Percentiles rank a stretch among this genome's conserved stretches.
phyloP scores from a whole-genome alignment of 2,888 invertebrate genomes.

The Agrotis ipsilon region DNA sequence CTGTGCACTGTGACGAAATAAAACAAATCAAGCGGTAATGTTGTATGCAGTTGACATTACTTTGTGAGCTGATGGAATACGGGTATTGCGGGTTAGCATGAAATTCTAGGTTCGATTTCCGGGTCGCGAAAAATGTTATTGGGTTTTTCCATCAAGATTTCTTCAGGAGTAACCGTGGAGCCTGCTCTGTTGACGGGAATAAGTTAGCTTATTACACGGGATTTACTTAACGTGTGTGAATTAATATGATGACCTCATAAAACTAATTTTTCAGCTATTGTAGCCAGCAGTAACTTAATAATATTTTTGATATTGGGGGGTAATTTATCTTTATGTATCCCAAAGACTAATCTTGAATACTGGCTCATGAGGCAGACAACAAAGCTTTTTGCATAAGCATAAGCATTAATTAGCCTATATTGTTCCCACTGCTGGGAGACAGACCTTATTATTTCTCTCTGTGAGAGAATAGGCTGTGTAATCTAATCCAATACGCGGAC shows the following conservation, averaged over 20 bases:
- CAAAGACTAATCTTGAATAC: neutral
- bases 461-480: no score
- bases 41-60: conserved; percentile 44
- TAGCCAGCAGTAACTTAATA: no score
- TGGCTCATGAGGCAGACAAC: neutral
- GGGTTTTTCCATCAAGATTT: neutral
- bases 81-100: neutral
- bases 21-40: conserved; percentile 45
- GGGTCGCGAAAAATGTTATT: neutral
- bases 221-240: neutral
- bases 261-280: no score
- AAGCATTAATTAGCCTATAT: no score
- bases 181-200: neutral
- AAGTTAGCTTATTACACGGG: no score
- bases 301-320: neutral
- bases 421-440: no score
- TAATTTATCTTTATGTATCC: neutral
- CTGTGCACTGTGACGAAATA: conserved; percentile 61
- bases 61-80: conserved; percentile 48
- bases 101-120: neutral
- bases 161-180: no score
- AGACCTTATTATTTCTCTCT: no score
- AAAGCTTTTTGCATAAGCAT: neutral
- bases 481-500: no score
- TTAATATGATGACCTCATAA: neutral